Percentiles rank a stretch among this genome's conserved stretches.
Conservation (phyloP, 2,113 vertebrate genomes). For the Gymnogyps californianus region DNA sequence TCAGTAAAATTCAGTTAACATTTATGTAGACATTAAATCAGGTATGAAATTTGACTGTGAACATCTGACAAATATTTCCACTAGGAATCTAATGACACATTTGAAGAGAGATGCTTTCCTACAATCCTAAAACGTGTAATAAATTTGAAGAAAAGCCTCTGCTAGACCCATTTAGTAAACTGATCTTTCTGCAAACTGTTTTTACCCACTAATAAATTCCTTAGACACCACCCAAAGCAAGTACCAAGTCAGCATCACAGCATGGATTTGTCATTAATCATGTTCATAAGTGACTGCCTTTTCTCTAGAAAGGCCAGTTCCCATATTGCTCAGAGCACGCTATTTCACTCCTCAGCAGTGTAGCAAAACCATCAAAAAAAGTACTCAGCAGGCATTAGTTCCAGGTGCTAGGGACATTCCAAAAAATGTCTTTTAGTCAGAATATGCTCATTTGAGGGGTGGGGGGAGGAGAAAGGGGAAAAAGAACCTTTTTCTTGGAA, state of each 20-base stretch:
- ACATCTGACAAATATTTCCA: not conserved
- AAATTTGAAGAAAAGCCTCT: not conserved
- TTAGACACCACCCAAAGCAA: not conserved
- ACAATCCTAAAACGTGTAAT: not conserved
- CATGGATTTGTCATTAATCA: constrained; percentile 17
- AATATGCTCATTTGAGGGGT: not conserved
- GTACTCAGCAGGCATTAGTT: not conserved
- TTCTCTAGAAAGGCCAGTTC: not conserved
- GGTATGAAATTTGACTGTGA: not conserved
- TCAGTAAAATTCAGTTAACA: constrained; percentile 7
- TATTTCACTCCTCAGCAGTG: not conserved
- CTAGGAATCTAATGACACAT: not conserved
- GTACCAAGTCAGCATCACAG: not conserved
- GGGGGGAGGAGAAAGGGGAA: not conserved
- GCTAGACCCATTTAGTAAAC: constrained; percentile 27
- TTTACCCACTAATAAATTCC: constrained; percentile 27
- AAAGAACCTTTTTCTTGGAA: not conserved
- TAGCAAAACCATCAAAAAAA: not conserved
- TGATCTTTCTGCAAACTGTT: constrained; percentile 13
- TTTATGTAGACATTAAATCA: not conserved
- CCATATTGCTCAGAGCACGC: not conserved
- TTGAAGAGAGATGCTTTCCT: not conserved
- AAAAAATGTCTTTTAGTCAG: not conserved
- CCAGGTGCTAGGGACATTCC: not conserved
- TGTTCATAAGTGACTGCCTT: not conserved